Evolutionary conservation across 2,797 vertebrate genomes (phyloP), one percentile per base, ranked within the genome.

Genomic region (Anguilla anguilla): DNA sequence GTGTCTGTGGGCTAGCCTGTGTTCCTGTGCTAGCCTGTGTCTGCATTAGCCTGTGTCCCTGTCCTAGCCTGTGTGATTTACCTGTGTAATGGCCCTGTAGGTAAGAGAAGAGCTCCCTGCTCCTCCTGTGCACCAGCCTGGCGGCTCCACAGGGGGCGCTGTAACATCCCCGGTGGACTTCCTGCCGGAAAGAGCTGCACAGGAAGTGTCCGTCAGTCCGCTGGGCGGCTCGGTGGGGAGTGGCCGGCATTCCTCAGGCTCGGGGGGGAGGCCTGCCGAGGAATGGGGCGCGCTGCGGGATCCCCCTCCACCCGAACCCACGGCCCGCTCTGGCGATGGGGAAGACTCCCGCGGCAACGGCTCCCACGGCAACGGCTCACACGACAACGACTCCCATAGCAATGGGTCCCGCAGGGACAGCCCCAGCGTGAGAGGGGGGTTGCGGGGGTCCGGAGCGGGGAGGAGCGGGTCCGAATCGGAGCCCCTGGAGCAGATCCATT

Each of bases 381-480:
- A 86, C 57, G 90, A 91, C 91, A 91, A 92, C 31, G 51, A 88
- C 84, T 91, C 87, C 74, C 89, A 91, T n/a, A 82, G 88, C 59
- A 88, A 88, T 69, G 86, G 86, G 4, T 92, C 92, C 0, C 74
- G 51, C 55, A 92, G 89, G 51, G 94, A 91, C 0, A 93, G 92
- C 43, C 11, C 91, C 13, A 91, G 93, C 89, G 93, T 95, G 59
- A 85, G 90, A 35, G 94, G 93, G 88, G 88, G 61, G 51, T 93
- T 92, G 22, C 53, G 6, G 0, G 88, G 87, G 69, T 94, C 91
- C 28, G 77, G 86, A 72, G 85, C 84, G 28, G 87, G 87, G 46
- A 89, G 74, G 74, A 79, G 82, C 1, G 86, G 84, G 31, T 91
- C 90, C 11, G 85, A 81, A 46, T 90, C 84, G 19, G 88, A 88